These are phyloP conservation scores for Exocentrus adspersus DNA, from an alignment of 2,888 invertebrate species.

Conservation along the genomic window DNA sequence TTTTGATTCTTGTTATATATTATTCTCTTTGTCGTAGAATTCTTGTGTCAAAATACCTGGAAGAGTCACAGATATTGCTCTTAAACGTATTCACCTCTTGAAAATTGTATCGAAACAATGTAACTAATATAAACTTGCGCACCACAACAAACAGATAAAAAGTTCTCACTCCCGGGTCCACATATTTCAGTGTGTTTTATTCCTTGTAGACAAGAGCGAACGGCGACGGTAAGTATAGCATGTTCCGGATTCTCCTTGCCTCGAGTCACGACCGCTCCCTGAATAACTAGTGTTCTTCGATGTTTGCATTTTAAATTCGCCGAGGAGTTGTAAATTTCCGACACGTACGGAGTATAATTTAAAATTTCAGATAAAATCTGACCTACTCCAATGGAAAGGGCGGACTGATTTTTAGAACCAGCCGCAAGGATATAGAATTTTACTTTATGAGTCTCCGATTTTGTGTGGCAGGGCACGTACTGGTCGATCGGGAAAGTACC, in stretches of 20 bases:
- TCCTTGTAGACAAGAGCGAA: conserved; percentile 25
- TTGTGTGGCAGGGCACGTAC: too few relatives aligned
- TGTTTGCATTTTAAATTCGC: conserved; percentile 47
- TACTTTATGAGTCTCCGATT: too few relatives aligned
- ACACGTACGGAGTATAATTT: conserved; percentile 38
- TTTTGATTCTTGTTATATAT: too few relatives aligned
- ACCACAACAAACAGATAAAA: not conserved
- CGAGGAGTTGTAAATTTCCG: conserved; percentile 33
- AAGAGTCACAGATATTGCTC: too few relatives aligned
- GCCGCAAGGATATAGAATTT: not conserved
- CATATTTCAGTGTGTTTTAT: conserved; percentile 27
- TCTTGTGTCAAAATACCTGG: too few relatives aligned
- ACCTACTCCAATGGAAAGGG: conserved; percentile 9
- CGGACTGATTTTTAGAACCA: not conserved
- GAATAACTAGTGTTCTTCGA: conserved; percentile 44
- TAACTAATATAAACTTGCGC: not conserved
- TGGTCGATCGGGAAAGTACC: too few relatives aligned
- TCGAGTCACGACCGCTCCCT: conserved; percentile 43
- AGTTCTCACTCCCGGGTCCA: not conserved
- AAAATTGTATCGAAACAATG: too few relatives aligned
- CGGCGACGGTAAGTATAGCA: conserved; percentile 28
- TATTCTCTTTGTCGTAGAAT: too few relatives aligned
- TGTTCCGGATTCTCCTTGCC: conserved; percentile 36
- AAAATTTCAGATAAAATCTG: conserved; percentile 36
- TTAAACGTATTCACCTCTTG: too few relatives aligned